A percentile compares a stretch with the other conserved stretches of the same genome.
Evolutionary conservation across 1,140 invertebrate genomes (phyloP).

Genomic region (Euura lappo): DNA sequence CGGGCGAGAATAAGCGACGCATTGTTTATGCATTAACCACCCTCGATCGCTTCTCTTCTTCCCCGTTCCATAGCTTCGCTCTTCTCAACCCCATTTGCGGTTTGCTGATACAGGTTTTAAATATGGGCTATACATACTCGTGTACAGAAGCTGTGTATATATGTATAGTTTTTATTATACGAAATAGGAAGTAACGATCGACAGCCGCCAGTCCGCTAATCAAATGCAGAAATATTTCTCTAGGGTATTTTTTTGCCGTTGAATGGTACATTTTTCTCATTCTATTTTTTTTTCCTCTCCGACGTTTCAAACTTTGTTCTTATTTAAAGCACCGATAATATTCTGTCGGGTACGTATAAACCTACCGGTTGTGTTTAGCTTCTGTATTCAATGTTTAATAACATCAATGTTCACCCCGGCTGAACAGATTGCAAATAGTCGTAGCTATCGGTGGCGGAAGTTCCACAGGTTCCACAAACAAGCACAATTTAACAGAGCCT

Average conservation of each 20-base stretch:
- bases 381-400: not conserved
- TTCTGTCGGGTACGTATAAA: not conserved
- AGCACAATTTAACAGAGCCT: too few species aligned
- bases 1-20: slow-evolving; percentile 3
- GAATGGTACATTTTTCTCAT: not conserved
- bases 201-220: not conserved
- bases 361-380: not conserved
- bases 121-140: too few species aligned
- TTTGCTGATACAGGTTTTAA: too few species aligned
- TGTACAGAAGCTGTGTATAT: too few species aligned
- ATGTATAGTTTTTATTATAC: too few species aligned
- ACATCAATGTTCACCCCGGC: not conserved
- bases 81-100: too few species aligned
- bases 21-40: slow-evolving; percentile 7
- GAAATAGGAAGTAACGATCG: too few species aligned
- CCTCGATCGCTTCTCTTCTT: not conserved
- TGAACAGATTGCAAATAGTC: not conserved
- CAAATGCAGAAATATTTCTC: not conserved
- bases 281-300: not conserved
- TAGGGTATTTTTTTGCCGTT: not conserved
- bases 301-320: too few species aligned
- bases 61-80: not conserved
- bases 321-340: too few species aligned
- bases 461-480: too few species aligned
- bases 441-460: too few species aligned